Conservation (phyloP, 2,113 vertebrate genomes). For the Sturnus vulgaris region DNA sequence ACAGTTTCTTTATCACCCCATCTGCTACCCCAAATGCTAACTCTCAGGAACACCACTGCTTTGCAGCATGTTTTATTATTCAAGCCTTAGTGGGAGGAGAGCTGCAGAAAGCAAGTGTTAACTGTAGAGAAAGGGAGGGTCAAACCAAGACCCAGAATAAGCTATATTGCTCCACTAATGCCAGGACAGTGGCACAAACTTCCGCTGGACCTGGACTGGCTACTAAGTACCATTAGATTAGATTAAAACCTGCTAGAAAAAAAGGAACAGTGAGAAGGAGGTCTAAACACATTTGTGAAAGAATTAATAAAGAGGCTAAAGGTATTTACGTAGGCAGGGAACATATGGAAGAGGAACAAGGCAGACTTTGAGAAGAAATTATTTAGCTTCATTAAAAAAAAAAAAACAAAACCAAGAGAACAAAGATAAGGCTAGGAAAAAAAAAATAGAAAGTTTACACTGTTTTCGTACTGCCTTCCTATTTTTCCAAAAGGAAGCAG, state of each 20-base stretch:
- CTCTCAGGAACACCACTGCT: conserved; percentile 77
- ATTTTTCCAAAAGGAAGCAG: conserved; percentile 2
- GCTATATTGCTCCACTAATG: conserved; percentile 48
- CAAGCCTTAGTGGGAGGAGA: conserved; percentile 74
- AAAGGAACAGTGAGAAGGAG: conserved; percentile 71
- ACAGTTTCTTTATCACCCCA: conserved; percentile 80
- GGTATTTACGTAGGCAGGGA: conserved; percentile 78
- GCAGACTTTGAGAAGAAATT: conserved; percentile 57
- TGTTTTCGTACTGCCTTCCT: not conserved
- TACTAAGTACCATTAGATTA: conserved; percentile 52
- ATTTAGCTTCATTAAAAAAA: conserved; percentile 57
- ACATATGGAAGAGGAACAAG: conserved; percentile 74
- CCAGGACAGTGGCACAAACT: conserved; percentile 57
- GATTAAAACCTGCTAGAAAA: conserved; percentile 63
- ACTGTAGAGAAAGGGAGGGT: conserved; percentile 70
- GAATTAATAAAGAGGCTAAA: conserved; percentile 77
- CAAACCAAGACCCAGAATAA: conserved; percentile 55
- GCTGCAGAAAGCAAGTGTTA: conserved; percentile 76
- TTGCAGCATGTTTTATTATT: conserved; percentile 80
- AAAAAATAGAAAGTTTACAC: not conserved
- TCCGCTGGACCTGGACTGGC: conserved; percentile 5
- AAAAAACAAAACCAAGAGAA: not conserved
- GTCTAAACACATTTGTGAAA: conserved; percentile 69
- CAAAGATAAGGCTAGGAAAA: conserved; percentile 12
- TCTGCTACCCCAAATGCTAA: conserved; percentile 82